Evolutionary conservation across 1,140 invertebrate species (phyloP), one percentile per base, ranked within the genome.

Genomic region (Orchesella cincta): DNA sequence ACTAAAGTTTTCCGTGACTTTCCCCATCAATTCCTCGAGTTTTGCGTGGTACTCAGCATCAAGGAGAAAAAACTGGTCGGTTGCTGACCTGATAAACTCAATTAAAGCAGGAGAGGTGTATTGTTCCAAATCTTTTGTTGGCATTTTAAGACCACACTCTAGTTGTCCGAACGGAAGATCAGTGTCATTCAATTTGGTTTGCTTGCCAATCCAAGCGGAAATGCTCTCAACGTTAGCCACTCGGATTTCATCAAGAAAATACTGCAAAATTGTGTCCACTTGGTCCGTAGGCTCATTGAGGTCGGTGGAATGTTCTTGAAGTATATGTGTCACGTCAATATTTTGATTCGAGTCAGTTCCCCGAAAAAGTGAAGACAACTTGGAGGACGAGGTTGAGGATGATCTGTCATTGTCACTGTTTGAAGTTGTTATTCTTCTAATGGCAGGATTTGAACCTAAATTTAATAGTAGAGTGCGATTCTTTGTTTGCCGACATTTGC

Each of bases 31-130:
- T 74, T 79, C 73, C 70, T 79, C 81, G 26, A 82, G n/a, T 31
- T 82, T 82, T 16, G 51, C 75, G 33, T 76, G 74, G 46, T 78
- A 80, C 52, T 79, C 76, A 1, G 75, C 81, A 39, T 82, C 81
- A 3, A 82, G 74, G 18, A 82, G 33, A 3, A 80, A 29, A 71
- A 82, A 80, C 54, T 82, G 57, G 20, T 82, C 81, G 12, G 0
- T 46, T 0, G 78, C 31, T 3, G 31, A 62, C 28, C 79, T 79
- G 1, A 79, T 31, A 35, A 82, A 82, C 20, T 75, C 54, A 26
- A 18, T 26, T 1, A 8, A 5, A 5, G 62, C 23, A 31, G 62
- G 28, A 31, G 62, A 67, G 31, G 26, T 67, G 31, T 14, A 5
- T 14, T 12, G 8, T 29, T 29, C 62, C 28, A 67, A 23, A 26